Percentiles rank a stretch among this genome's conserved stretches.
Evolutionary conservation across 2,113 vertebrate genomes (phyloP).

Genomic region (Columbina picui): DNA sequence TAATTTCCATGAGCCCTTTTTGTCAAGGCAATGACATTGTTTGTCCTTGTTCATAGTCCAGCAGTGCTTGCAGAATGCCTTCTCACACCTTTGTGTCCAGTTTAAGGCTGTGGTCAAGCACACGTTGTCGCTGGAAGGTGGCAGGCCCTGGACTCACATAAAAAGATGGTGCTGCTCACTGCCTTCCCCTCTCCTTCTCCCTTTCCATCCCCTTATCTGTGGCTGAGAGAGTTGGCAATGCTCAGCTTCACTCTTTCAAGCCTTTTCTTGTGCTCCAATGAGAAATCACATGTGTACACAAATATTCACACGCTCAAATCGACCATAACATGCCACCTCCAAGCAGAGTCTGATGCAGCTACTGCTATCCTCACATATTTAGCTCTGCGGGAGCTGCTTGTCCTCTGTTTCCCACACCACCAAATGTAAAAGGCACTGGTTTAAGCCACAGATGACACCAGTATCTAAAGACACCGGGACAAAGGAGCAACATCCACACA

Average conservation of each 20-base stretch:
- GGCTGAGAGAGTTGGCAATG: not conserved
- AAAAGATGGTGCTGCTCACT: not conserved
- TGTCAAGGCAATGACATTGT: not conserved
- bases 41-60: not conserved
- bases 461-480: not conserved
- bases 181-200: not conserved
- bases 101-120: not conserved
- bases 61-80: not conserved
- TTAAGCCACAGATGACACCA: not conserved
- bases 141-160: not conserved
- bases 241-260: not conserved
- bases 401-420: not conserved
- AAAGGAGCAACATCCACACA: not conserved
- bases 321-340: not conserved
- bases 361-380: accelerated
- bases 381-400: not conserved
- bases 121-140: not conserved
- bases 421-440: not conserved
- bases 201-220: not conserved
- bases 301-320: not conserved
- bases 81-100: not conserved
- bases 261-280: not conserved
- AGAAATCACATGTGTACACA: accelerated
- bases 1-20: not conserved
- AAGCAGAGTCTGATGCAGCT: not conserved